Percentiles rank a stretch among this genome's conserved stretches.
Evolutionary conservation across 2,888 invertebrate species (phyloP).

Genomic region (Agrotis exclamationis): DNA sequence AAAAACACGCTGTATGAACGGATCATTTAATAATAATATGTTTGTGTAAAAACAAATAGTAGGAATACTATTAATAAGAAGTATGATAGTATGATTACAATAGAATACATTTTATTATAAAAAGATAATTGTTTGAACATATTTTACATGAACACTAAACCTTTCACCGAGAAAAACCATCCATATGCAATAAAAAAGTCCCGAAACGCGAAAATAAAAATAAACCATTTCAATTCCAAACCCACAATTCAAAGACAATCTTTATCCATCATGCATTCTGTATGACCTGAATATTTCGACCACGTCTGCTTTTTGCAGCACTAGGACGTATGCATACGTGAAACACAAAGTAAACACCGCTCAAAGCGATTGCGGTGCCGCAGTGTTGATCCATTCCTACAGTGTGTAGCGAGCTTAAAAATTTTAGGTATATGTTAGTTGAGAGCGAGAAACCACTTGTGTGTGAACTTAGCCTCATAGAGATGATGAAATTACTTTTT

Average conservation of each 20-base stretch:
- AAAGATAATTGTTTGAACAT: too few species aligned
- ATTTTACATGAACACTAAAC: too few species aligned
- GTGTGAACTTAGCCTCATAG: background rate
- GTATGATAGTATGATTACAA: too few species aligned
- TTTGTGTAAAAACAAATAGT: too few species aligned
- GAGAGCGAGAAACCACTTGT: background rate
- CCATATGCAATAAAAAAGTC: background rate
- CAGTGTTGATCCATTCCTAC: conserved; percentile 44
- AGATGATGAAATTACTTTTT: background rate
- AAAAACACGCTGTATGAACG: too few species aligned
- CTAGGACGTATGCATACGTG: conserved; percentile 50
- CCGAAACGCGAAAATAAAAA: background rate
- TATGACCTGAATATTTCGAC: conserved; percentile 45
- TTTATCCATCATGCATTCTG: conserved; percentile 34
- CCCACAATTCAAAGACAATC: conserved; percentile 41
- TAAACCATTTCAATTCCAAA: conserved; percentile 19
- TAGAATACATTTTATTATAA: too few species aligned
- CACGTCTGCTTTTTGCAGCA: conserved; percentile 35
- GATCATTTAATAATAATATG: too few species aligned
- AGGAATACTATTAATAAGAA: too few species aligned
- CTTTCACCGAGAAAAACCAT: background rate
- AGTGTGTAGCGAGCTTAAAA: conserved; percentile 20
- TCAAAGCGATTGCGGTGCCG: conserved; percentile 52
- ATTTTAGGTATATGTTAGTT: background rate
- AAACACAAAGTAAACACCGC: conserved; percentile 57